Evolutionary conservation across 2,888 invertebrate species (phyloP), one percentile per base, ranked within the genome.

Genomic region (Lycaena phlaeas): DNA sequence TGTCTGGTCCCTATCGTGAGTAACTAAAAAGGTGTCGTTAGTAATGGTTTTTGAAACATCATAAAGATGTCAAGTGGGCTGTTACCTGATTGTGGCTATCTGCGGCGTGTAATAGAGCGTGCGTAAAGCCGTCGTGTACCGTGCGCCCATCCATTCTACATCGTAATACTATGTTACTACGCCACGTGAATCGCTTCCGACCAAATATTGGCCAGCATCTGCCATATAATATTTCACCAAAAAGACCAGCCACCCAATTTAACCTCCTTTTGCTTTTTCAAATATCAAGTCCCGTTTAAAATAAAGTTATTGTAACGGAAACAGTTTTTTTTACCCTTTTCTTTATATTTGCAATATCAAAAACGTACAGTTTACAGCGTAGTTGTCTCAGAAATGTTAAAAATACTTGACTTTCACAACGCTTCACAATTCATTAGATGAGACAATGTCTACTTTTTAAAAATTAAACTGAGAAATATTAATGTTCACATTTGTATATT

Each of bases 1-100:
- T 78, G 75, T 81, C 52, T 44, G 37, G 52, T 62, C 11, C 28
- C 64, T 84, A 82, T 84, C 82, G 59, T 67, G 49, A 61, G 77
- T 82, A 84, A 84, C 84, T 84, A 82, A 82, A 79, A 82, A 79
- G 82, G 84, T 82, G 84, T 84, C 82, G 79, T 81, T 79, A 76
- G 77, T 84, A 79, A 84, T 84, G 84, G 79, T 74, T 71, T 81
- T 73, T 74, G 76, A 76, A 71, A 72, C 82, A 74, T 84, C 84
- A 84, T 84, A 84, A 84, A 84, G 84, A 82, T 84, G 84, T 84
- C 84, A 81, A 54, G 55, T 59, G 50, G 66, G 68, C 78, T 76
- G 73, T 81, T 79, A 78, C 71, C 68, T 56, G 84, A 82, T 84
- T 82, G 75, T 67, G 59, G 66, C 55, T 84, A 84, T 82, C 84